These are phyloP conservation scores for Drosophila kurseongensis DNA, from an alignment of 1,140 invertebrate genomes.

Conservation along the genomic window DNA sequence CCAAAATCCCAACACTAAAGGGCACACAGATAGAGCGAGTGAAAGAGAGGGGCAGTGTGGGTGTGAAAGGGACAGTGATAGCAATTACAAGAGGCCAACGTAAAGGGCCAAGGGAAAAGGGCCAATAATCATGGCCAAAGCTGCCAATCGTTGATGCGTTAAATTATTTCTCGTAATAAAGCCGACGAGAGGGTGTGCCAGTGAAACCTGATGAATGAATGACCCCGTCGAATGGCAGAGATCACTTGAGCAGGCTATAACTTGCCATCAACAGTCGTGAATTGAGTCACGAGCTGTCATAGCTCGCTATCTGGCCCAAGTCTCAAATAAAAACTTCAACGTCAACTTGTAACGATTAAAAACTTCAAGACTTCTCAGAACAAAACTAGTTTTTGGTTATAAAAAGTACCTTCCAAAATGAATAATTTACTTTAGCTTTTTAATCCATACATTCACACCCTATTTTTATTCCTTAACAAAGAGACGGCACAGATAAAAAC, in stretches of 20 bases:
- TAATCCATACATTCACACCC: too few relatives aligned
- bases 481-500: too few relatives aligned
- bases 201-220: conserved; percentile 45
- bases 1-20: not conserved
- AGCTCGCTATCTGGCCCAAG: not conserved
- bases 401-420: too few relatives aligned
- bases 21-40: not conserved
- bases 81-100: conserved; percentile 46
- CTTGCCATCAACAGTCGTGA: conserved; percentile 18
- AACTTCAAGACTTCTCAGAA: too few relatives aligned
- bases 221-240: conserved; percentile 18
- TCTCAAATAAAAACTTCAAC: too few relatives aligned
- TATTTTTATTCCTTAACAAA: too few relatives aligned
- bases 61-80: conserved; percentile 25
- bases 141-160: conserved; percentile 66
- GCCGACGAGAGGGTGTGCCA: conserved; percentile 7
- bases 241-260: conserved; percentile 31
- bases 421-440: too few relatives aligned
- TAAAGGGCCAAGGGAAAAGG: conserved; percentile 1
- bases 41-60: not conserved
- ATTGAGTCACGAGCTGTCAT: conserved; percentile 6
- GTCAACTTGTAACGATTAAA: not conserved
- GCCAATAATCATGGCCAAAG: conserved; percentile 60
- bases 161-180: conserved; percentile 66
- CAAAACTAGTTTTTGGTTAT: too few relatives aligned